phyloP scores from a whole-genome alignment of 2,797 vertebrate species.

The Typhlichthys subterraneus region DNA sequence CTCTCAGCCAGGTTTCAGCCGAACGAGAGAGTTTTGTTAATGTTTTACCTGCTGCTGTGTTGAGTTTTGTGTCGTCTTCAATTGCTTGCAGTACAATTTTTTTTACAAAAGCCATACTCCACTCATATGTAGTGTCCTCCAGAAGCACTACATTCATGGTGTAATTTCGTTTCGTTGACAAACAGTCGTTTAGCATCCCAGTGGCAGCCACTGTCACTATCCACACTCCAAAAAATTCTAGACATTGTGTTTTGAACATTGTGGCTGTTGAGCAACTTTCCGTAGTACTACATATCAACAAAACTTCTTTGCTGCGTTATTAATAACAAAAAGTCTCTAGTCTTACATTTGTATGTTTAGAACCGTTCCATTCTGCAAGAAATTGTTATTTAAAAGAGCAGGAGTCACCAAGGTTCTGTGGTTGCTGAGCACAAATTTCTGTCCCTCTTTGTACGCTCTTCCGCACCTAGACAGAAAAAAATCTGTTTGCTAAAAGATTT shows the following conservation, averaged over 20 bases:
- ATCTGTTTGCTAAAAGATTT: neutral
- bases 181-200: slow-evolving; percentile 56
- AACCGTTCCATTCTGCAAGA: slow-evolving; percentile 4
- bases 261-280: slow-evolving; percentile 13
- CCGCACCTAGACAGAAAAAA: slow-evolving; percentile 19
- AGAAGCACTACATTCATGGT: slow-evolving; percentile 87
- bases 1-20: no score
- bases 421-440: slow-evolving; percentile 23
- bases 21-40: neutral
- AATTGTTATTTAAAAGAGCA: slow-evolving; percentile 17
- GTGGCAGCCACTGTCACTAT: slow-evolving; percentile 25
- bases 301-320: neutral
- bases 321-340: neutral
- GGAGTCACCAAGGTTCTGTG: slow-evolving; percentile 14
- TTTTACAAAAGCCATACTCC: slow-evolving; percentile 66
- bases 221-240: slow-evolving; percentile 50
- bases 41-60: slow-evolving; percentile 69
- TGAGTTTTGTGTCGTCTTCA: slow-evolving; percentile 61
- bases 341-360: slow-evolving; percentile 17
- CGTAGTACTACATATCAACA: slow-evolving; percentile 49
- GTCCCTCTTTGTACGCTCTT: slow-evolving; percentile 1
- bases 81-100: slow-evolving; percentile 76
- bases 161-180: slow-evolving; percentile 34
- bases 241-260: slow-evolving; percentile 38
- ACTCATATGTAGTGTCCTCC: slow-evolving; percentile 80